Percentiles rank a stretch among this genome's conserved stretches.
Evolutionary conservation across 2,888 invertebrate species (phyloP).

Genomic region (Pardosa pseudoannulata): DNA sequence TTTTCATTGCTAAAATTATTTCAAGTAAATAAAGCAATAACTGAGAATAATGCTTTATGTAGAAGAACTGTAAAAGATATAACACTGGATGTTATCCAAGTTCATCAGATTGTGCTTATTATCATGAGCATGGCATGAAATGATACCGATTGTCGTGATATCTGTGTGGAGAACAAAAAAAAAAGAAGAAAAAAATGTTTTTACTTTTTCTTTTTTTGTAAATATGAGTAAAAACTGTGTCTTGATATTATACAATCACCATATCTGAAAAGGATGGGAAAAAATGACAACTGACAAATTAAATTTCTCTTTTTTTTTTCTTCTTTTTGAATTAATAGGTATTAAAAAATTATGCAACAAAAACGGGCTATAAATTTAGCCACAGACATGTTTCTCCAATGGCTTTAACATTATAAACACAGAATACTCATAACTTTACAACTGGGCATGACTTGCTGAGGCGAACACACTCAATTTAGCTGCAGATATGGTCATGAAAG

Average conservation of each 20-base stretch:
- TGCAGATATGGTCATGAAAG: constrained; percentile 20
- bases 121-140: constrained; percentile 62
- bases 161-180: constrained; percentile 33
- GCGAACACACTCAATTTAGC: constrained; percentile 33
- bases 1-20: no score
- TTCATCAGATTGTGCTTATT: constrained; percentile 59
- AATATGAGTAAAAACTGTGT: constrained; percentile 30
- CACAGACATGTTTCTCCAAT: not conserved
- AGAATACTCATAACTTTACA: constrained; percentile 63
- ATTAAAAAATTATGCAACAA: constrained; percentile 44
- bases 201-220: no score
- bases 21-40: no score
- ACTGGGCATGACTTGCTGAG: constrained; percentile 67
- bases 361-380: constrained; percentile 46
- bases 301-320: not conserved
- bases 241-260: constrained; percentile 18
- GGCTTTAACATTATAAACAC: constrained; percentile 39
- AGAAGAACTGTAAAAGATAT: no score
- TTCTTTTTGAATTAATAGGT: constrained; percentile 5
- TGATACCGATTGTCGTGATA: constrained; percentile 61
- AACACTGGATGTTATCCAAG: no score
- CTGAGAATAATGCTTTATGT: no score
- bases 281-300: constrained; percentile 4
- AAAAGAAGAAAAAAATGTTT: constrained; percentile 31
- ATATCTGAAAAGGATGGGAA: not conserved